Evolutionary conservation across 2,113 vertebrate species (phyloP).

Genomic region (Hypomesus transpacificus): DNA sequence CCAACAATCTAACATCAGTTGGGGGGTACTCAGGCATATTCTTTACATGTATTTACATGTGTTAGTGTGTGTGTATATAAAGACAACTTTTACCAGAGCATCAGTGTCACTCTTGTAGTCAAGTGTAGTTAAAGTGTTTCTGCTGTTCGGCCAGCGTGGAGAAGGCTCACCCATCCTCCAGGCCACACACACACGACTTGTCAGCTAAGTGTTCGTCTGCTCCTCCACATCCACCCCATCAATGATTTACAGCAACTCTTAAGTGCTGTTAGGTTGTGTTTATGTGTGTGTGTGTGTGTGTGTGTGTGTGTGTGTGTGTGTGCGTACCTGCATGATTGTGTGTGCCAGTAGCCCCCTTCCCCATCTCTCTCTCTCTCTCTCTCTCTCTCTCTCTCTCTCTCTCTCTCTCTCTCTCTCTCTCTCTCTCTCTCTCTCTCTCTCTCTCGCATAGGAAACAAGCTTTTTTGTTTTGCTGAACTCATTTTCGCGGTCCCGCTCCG

Average conservation of each 20-base stretch:
- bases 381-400: conserved; percentile 8
- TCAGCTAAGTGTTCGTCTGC: conserved; percentile 37
- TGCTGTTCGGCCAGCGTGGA: too few relatives aligned
- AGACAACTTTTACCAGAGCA: too few relatives aligned
- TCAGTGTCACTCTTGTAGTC: too few relatives aligned
- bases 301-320: too few relatives aligned
- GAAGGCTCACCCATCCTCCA: too few relatives aligned
- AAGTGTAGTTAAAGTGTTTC: too few relatives aligned
- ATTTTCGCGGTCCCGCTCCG: conserved; percentile 25
- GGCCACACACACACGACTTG: neutral
- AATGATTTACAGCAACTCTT: conserved; percentile 55
- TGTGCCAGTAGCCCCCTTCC: neutral
- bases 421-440: neutral
- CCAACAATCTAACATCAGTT: too few relatives aligned
- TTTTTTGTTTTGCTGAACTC: conserved; percentile 36
- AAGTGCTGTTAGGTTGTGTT: conserved; percentile 16
- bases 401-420: conserved; percentile 6
- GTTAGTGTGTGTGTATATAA: too few relatives aligned
- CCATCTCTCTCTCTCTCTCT: conserved; percentile 20
- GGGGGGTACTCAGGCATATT: too few relatives aligned
- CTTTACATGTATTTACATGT: too few relatives aligned
- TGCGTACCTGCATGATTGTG: conserved; percentile 1
- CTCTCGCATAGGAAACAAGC: conserved; percentile 16
- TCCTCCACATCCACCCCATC: conserved; percentile 40
- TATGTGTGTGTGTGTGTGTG: neutral